phyloP scores from a whole-genome alignment of 1,140 invertebrate species.

The Leptinotarsa defecta region DNA sequence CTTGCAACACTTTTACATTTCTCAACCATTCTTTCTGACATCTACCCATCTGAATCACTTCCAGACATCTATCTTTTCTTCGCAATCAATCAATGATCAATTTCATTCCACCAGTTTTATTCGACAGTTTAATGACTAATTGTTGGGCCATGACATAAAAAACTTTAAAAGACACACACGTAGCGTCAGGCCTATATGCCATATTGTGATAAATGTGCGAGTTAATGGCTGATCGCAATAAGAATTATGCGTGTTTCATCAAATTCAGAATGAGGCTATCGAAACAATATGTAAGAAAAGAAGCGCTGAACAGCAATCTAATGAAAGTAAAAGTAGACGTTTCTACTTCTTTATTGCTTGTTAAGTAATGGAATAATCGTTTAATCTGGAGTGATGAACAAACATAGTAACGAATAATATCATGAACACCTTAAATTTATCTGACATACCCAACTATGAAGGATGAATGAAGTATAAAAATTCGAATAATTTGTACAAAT shows the following conservation, averaged over 20 bases:
- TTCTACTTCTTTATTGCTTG: background rate
- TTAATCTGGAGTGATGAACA: background rate
- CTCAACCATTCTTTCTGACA: too few relatives aligned
- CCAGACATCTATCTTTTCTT: too few relatives aligned
- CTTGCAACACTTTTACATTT: too few relatives aligned
- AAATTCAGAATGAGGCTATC: background rate
- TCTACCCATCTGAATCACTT: too few relatives aligned
- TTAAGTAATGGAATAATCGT: background rate
- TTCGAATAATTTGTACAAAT: too few relatives aligned
- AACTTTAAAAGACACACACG: too few relatives aligned
- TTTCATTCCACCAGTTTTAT: background rate
- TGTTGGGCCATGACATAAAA: too few relatives aligned
- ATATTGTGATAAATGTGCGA: background rate
- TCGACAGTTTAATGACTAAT: background rate
- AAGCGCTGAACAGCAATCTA: background rate
- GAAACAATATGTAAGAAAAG: background rate
- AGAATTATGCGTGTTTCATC: conserved; percentile 1
- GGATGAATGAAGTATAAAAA: too few relatives aligned
- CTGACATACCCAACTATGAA: too few relatives aligned
- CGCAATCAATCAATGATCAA: too few relatives aligned
- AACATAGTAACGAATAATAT: too few relatives aligned
- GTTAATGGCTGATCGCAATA: background rate
- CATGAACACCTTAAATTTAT: too few relatives aligned
- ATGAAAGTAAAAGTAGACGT: background rate
- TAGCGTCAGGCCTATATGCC: background rate